Evolutionary conservation across 30 jellyfish, hydroid and myxozoan species (phyloP).

Genomic region (Aurelia sp.): DNA sequence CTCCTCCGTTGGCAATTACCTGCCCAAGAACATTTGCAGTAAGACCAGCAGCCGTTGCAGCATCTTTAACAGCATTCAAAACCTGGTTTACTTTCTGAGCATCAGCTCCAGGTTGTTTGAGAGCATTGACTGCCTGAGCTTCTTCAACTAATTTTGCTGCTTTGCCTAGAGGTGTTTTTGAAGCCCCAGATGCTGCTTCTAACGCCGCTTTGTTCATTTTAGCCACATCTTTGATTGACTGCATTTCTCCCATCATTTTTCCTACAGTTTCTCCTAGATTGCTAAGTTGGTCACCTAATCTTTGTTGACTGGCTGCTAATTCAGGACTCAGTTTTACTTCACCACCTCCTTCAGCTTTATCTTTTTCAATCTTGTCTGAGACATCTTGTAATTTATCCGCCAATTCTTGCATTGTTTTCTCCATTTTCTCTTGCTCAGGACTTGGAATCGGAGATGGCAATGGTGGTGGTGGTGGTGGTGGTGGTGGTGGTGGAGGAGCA

Average conservation of each 20-base stretch:
- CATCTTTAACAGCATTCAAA: slow-evolving; percentile 83
- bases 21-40: slow-evolving; percentile 77
- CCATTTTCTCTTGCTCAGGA: slow-evolving; percentile 83
- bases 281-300: slow-evolving; percentile 60
- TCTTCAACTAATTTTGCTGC: slow-evolving; percentile 70
- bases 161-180: slow-evolving; percentile 50
- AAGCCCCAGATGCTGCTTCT: slow-evolving; percentile 81
- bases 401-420: slow-evolving; percentile 75
- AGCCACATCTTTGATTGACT: slow-evolving; percentile 72
- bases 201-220: slow-evolving; percentile 76
- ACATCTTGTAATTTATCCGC: slow-evolving; percentile 92
- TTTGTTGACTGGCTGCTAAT: slow-evolving; percentile 69
- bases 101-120: slow-evolving; percentile 75
- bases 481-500: slow-evolving; percentile 27
- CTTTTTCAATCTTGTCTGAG: slow-evolving; percentile 79
- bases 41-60: slow-evolving; percentile 89
- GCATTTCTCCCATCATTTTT: slow-evolving; percentile 82
- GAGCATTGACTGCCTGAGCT: slow-evolving; percentile 32
- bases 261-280: slow-evolving; percentile 85
- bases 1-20: slow-evolving; percentile 44
- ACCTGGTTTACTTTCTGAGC: slow-evolving; percentile 90
- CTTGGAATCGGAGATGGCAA: slow-evolving; percentile 54
- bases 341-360: slow-evolving; percentile 49
- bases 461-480: slow-evolving; percentile 61
- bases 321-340: slow-evolving; percentile 76